Evolutionary conservation across 2,797 vertebrate species (phyloP).

Genomic region (Melanogrammus aeglefinus): DNA sequence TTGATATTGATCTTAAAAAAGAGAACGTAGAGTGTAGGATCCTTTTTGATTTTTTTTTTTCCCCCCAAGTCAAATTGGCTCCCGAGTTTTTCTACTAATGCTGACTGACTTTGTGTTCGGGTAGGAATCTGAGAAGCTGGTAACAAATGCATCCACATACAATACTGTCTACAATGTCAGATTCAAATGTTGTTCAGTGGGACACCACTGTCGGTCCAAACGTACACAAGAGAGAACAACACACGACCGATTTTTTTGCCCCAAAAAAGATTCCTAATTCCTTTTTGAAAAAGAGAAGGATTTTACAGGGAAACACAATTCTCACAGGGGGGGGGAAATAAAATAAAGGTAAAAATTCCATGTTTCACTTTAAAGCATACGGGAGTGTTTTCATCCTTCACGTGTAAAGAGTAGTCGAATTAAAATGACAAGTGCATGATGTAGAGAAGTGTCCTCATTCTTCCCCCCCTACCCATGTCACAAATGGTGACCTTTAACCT

Average conservation of each 20-base stretch:
- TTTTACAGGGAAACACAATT: not conserved
- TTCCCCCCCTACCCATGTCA: not conserved
- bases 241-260: not conserved
- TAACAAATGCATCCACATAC: not conserved
- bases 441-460: conserved; percentile 37
- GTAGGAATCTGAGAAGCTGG: not conserved
- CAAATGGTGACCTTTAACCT: not conserved
- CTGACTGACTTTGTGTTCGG: not conserved
- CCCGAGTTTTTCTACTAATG: not conserved
- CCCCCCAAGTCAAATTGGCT: not conserved
- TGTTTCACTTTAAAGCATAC: conserved; percentile 55
- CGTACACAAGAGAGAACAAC: not conserved
- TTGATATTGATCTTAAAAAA: not conserved
- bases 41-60: not conserved
- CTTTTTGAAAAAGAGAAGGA: not conserved
- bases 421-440: conserved; percentile 71
- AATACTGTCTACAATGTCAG: not conserved
- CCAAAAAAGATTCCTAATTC: not conserved
- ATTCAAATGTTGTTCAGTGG: not conserved
- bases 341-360: conserved; percentile 15
- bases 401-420: conserved; percentile 50
- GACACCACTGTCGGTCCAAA: not conserved
- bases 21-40: not conserved
- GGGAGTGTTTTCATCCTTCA: conserved; percentile 58
- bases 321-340: not conserved